Base-by-base conservation (phyloP, 2,113 vertebrate genomes). In the Neotragus pygmaeus region DNA sequence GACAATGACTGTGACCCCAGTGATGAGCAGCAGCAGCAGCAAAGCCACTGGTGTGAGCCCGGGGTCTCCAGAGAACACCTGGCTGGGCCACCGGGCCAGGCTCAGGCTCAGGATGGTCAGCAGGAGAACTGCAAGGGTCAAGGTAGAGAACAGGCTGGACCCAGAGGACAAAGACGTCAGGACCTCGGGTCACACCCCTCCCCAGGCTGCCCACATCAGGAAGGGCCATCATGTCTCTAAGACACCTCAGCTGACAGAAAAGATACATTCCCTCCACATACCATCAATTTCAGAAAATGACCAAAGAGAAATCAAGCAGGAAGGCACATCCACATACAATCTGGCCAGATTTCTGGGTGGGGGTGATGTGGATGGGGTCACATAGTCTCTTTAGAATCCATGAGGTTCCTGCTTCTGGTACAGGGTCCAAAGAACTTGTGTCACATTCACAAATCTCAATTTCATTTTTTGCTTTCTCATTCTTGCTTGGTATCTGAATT, bases 121-220 rank as follows among this genome's bases (percentile, higher is more conserved):
- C 75, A 78, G 27, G 75, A 78, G 75, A 78, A 78, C 45, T 78
- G 28, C 75, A 78, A 5, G 45, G 75, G 27, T 28, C 60, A 66
- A 97, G 0, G 0, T 21, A 23, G 39, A 0, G n/a, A 0, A 39
- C 14, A 43, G 4, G 66, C 39, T n/a, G 30, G n/a, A 73, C 47
- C 43, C 43, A 36, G 23, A 77, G 28, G 27, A 2, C 58, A 60
- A 60, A 60, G 58, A 60, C 0, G 0, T 60, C 58, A 60, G 58
- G 58, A 60, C 12, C 58, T 60, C 2, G 5, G 39, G 9, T 73
- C 66, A 11, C 10, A 7, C 13, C 30, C 62, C 21, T 51, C 16
- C 28, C 21, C 45, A 57, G 21, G 47, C 58, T 6, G 3, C n/a
- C 57, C 28, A 6, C 16, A 0, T 6, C 6, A 10, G 16, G 16